Evolutionary conservation across 2,797 vertebrate genomes (phyloP), one percentile per base, ranked within the genome.

Genomic region (Manis javanica): DNA sequence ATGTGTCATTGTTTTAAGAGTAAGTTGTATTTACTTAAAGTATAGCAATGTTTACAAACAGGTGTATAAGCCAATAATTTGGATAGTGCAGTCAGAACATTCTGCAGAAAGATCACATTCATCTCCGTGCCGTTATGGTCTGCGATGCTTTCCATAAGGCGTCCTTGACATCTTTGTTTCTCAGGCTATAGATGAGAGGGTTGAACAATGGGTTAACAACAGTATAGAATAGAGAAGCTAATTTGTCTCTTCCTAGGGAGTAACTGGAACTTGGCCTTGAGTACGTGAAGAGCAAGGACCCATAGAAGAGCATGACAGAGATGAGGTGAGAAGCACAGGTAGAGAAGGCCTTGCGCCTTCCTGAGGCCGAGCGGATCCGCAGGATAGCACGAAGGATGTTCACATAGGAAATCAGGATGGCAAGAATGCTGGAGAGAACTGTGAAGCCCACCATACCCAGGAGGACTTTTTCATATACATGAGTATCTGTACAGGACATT

Each of bases 321-420:
- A 98, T 29, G 2, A 98, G 16, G 19, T 98, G 96, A 8, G 97
- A 96, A 0, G 94, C 96, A 81, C 97, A 98, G 24, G 96, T 97
- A 18, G 97, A 97, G 57, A 98, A 96, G 0, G 96, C 96, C 71
- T 98, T 98, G 63, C 1, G 19, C 9, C 87, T 91, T 42, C 95
- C 95, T 1, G 92, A 82, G 18, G 97, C 78, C 0, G 88, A 95
- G 29, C 1, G 82, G 59, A 97, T 97, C 53, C 68, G 75, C 31
- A 97, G 49, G 34, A 97, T 95, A 53, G 94, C 95, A 71, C 94
- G 14, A 26, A 88, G 46, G 24, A 97, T 97, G 59, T 87, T 95
- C 21, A 51, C 29, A 18, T 97, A 98, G 68, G 95, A 97, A 15
- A 96, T 37, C 19, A 96, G n/a, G 49, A 97, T 96, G 23, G 63